Base-by-base conservation (phyloP, 2,113 vertebrate species). In the Capreolus pygargus region DNA sequence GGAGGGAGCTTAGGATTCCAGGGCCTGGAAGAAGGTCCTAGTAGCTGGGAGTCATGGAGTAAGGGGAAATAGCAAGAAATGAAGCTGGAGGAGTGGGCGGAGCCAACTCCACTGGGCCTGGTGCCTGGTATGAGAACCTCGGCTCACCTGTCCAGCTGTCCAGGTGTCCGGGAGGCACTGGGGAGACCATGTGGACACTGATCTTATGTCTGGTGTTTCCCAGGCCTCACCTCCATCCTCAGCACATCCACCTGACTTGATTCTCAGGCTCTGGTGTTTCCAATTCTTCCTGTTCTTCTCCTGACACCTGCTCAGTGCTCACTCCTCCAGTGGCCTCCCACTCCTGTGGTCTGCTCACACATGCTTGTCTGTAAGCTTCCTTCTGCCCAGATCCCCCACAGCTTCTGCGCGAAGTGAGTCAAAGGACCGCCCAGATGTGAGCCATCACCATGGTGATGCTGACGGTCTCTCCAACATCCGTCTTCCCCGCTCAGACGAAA, bases 161-260 rank as follows among this genome's bases (percentile, higher is more conserved):
- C n/a, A 19, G 6, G 0, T 30, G 74, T 25, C 30, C 0, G 0
- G 5, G 28, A 23, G 1, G 0, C 19, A 19, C 15, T 0, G 0
- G 6, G 39, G 43, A 36, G 45, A 6, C 1, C 8, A 3, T 45
- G 30, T 61, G 52, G n/a, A 36, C 25, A 0, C 2, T 0, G 3
- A 0, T 27, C 70, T 12, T 3, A 3, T 3, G 28, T 14, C 50
- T 9, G 12, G 4, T 0, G 8, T 16, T 7, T 9, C 50, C 36
- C 74, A 6, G 64, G 6, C 6, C 85, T 3, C 2, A 11, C 4
- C 57, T 36, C 15, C 7, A 0, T 1, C 4, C 12, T 28, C 6
- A 14, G n/a, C 0, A 0, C n/a, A 33, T 4, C 25, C 39, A 1
- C 33, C 14, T 0, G 1, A 7, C 15, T 64, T 67, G n/a, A 27